These are phyloP conservation scores for Calidris pugnax DNA, from an alignment of 2,113 vertebrate species.

Conservation along the genomic window DNA sequence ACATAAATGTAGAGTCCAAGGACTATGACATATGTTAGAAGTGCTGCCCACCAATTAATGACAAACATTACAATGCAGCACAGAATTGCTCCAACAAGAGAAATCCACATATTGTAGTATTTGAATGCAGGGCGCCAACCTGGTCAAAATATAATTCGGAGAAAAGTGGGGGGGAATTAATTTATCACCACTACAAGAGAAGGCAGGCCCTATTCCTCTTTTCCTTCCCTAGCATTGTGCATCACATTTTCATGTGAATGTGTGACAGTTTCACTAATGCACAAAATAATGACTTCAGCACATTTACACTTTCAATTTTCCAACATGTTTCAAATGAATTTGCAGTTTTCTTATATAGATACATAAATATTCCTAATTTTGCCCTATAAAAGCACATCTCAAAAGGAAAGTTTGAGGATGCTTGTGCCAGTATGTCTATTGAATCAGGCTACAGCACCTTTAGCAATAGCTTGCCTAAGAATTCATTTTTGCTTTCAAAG, in stretches of 20 bases:
- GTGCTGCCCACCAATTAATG: constrained; percentile 97
- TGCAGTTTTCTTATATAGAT: neutral
- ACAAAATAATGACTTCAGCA: neutral
- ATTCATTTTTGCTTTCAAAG: neutral
- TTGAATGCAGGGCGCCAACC: constrained; percentile 99
- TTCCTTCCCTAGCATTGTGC: neutral
- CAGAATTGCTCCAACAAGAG: constrained; percentile 89
- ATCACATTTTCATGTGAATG: neutral
- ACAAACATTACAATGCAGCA: constrained; percentile 99
- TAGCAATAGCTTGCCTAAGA: neutral
- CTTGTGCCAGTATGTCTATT: neutral
- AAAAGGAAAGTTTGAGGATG: neutral
- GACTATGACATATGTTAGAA: constrained; percentile 94
- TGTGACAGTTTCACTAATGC: neutral
- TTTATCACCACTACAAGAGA: neutral
- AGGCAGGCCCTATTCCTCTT: neutral
- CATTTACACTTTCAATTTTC: neutral
- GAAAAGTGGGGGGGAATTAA: neutral
- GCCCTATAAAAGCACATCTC: neutral
- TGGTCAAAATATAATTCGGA: constrained; percentile 54
- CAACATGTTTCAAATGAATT: neutral
- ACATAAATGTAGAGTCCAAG: constrained; percentile 97
- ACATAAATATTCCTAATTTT: neutral
- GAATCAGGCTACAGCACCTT: neutral
- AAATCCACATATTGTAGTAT: constrained; percentile 99